phyloP scores from a whole-genome alignment of 1,140 invertebrate species.

The Bombus confusus region DNA sequence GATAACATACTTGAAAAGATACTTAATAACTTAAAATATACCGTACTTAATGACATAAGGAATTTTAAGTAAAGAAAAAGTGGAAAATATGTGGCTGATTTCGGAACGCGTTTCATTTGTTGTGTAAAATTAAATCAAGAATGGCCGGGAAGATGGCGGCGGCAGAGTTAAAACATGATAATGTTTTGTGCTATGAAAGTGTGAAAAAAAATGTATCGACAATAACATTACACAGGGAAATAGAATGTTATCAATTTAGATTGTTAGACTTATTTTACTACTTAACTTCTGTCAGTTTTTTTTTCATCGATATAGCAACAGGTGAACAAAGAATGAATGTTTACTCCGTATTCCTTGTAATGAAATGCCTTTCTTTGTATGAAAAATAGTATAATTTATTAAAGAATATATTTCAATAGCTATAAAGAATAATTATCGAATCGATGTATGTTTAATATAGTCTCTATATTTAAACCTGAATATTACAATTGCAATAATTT shows the following conservation, averaged over 20 bases:
- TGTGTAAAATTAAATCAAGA: slow-evolving; percentile 44
- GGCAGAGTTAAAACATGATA: slow-evolving; percentile 71
- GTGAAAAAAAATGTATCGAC: slow-evolving; percentile 54
- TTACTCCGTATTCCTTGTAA: neutral
- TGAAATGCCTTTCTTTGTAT: slow-evolving; percentile 5
- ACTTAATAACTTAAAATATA: neutral
- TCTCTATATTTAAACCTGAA: neutral
- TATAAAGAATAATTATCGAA: neutral
- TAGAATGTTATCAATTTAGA: slow-evolving; percentile 68
- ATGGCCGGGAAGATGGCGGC: slow-evolving; percentile 75
- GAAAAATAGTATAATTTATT: neutral
- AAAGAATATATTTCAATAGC: neutral
- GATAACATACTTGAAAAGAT: neutral
- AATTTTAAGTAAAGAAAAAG: neutral
- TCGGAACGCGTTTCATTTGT: slow-evolving; percentile 39
- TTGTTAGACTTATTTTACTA: slow-evolving; percentile 75
- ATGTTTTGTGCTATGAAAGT: slow-evolving; percentile 63
- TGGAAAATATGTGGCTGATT: slow-evolving; percentile 4
- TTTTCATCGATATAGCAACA: slow-evolving; percentile 76
- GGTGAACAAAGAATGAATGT: slow-evolving; percentile 70
- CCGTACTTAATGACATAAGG: neutral
- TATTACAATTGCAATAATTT: neutral
- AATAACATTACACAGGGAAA: slow-evolving; percentile 57
- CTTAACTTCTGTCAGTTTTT: slow-evolving; percentile 74
- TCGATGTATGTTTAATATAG: neutral